Percentiles rank a stretch among this genome's conserved stretches.
These are phyloP conservation scores for Tupaia tana DNA, from an alignment of 2,113 vertebrate genomes.

Conservation along the genomic window DNA sequence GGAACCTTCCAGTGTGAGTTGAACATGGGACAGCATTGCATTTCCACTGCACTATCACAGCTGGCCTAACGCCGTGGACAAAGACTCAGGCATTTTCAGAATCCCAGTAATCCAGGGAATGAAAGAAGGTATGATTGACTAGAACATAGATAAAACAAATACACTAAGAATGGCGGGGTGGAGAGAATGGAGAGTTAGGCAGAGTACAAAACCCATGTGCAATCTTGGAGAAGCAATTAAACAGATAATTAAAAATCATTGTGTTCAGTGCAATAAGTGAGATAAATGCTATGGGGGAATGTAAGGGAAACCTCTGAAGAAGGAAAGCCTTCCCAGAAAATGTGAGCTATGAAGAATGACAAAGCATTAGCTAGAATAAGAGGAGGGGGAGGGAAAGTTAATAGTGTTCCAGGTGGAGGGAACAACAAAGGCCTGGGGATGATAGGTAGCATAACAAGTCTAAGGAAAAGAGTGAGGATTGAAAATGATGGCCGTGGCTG, in stretches of 20 bases:
- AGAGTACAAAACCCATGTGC: not conserved
- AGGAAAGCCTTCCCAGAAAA: conserved; percentile 1
- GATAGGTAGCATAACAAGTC: not conserved
- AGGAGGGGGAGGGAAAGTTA: not conserved
- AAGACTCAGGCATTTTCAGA: not conserved
- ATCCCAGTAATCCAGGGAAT: not conserved
- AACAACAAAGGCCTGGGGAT: not conserved
- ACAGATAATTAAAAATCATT: not conserved
- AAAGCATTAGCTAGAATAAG: not conserved
- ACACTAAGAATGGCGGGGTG: not conserved
- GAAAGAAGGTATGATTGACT: not conserved
- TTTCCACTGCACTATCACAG: too few species aligned
- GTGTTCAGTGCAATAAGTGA: conserved; percentile 17
- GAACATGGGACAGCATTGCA: too few species aligned
- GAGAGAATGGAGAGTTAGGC: not conserved
- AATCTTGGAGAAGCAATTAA: conserved; percentile 17
- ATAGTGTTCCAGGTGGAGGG: not conserved
- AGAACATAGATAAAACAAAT: not conserved
- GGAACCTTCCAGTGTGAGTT: too few species aligned
- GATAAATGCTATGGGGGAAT: not conserved
- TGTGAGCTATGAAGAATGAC: not conserved
- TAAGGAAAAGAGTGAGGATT: not conserved
- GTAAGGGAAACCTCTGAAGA: not conserved
- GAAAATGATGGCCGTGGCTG: not conserved
- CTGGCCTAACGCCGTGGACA: not conserved